Conservation (phyloP, 2,797 vertebrate species). For the Ciconia nigra region DNA sequence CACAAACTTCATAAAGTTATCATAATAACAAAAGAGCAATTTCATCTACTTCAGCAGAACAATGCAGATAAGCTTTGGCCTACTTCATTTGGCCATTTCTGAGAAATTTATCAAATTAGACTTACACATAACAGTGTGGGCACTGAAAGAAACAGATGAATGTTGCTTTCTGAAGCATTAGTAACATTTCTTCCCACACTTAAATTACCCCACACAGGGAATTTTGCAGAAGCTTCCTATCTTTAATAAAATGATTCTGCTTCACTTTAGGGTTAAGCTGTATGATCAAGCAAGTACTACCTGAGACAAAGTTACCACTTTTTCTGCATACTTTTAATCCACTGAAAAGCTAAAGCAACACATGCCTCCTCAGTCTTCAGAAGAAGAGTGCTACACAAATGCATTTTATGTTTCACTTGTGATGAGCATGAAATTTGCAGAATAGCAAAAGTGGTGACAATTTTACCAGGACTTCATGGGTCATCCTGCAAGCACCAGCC, state of each 20-base stretch:
- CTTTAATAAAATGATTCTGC: background rate
- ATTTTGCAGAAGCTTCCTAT: background rate
- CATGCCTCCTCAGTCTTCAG: background rate
- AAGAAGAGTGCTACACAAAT: background rate
- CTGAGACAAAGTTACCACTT: background rate
- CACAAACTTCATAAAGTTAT: background rate
- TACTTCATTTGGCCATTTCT: background rate
- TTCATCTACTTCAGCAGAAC: background rate
- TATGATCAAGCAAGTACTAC: background rate
- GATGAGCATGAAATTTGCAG: background rate
- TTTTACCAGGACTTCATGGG: background rate
- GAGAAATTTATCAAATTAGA: background rate
- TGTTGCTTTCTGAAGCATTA: background rate
- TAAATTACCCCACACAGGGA: background rate
- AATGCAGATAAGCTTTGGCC: background rate
- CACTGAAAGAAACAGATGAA: background rate
- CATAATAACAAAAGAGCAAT: background rate
- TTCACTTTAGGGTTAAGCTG: background rate
- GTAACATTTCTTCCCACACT: background rate
- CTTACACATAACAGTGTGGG: background rate
- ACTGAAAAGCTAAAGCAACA: background rate
- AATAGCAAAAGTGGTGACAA: background rate
- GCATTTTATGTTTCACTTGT: background rate
- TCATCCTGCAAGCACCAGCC: accelerated
- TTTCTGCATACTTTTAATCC: background rate